Conservation (phyloP, 2,888 invertebrate species). For the Catocala nupta region DNA sequence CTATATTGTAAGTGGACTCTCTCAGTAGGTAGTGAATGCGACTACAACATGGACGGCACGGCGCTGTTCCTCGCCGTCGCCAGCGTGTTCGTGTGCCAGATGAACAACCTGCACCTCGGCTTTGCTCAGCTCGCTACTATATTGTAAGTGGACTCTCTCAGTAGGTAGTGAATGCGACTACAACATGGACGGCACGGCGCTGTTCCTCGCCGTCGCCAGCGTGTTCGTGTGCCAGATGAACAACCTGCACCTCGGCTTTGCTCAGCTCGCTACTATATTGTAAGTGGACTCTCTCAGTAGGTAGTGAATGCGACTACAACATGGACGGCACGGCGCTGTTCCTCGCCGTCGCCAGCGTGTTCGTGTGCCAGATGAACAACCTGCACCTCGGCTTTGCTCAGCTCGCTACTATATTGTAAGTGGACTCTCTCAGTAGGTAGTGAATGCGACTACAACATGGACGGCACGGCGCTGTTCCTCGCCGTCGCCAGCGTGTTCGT, state of each 20-base stretch:
- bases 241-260: constrained; percentile 92
- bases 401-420: constrained; percentile 95
- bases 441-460: too few species aligned
- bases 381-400: constrained; percentile 93
- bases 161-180: too few species aligned
- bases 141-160: constrained; percentile 93
- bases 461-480: constrained; percentile 96
- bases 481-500: constrained; percentile 96
- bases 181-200: constrained; percentile 97
- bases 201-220: constrained; percentile 96
- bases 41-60: constrained; percentile 97
- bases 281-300: too few species aligned
- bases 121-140: constrained; percentile 95
- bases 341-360: constrained; percentile 95
- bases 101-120: constrained; percentile 93
- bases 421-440: too few species aligned
- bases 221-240: constrained; percentile 97
- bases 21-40: too few species aligned
- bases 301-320: too few species aligned
- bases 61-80: constrained; percentile 96
- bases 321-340: constrained; percentile 97
- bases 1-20: constrained; percentile 94
- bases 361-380: constrained; percentile 96
- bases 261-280: constrained; percentile 96
- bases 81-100: constrained; percentile 96